Conservation (phyloP, 1,140 invertebrate genomes). For the Colletes gigas region DNA sequence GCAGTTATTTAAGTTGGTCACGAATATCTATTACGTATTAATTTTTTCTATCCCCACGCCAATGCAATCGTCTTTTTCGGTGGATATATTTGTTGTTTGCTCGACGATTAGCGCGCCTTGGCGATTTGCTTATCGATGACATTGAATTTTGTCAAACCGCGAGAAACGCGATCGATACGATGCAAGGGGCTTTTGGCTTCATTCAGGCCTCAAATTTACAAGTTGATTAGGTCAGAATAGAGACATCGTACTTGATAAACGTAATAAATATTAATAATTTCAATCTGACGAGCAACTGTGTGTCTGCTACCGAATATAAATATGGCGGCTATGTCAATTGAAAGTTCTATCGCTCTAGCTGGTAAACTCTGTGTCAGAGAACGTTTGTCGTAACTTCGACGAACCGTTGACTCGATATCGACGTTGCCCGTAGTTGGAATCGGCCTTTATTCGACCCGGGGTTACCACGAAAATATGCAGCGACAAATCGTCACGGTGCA, state of each 20-base stretch:
- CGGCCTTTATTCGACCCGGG: neutral
- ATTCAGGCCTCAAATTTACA: neutral
- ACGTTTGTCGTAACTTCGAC: too few species aligned
- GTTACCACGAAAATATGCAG: neutral
- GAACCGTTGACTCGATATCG: too few species aligned
- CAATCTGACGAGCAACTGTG: too few species aligned
- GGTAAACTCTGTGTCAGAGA: too few species aligned
- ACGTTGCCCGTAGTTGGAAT: too few species aligned
- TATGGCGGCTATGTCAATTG: too few species aligned
- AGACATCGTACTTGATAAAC: too few species aligned
- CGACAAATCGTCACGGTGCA: neutral
- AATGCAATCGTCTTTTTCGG: constrained; percentile 5
- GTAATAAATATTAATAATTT: too few species aligned
- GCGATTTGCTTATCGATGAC: constrained; percentile 65
- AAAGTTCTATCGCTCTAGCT: too few species aligned
- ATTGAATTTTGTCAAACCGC: constrained; percentile 66
- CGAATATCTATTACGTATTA: neutral
- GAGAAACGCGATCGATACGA: constrained; percentile 5
- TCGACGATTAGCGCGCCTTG: constrained; percentile 1
- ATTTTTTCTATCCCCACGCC: neutral
- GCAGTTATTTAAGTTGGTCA: neutral
- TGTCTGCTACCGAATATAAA: too few species aligned
- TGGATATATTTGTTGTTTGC: constrained; percentile 21
- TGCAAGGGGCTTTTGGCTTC: neutral
- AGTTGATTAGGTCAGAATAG: too few species aligned